Evolutionary conservation across 2,888 invertebrate genomes (phyloP), one percentile per base, ranked within the genome.

Genomic region (Zootermopsis nevadensis): DNA sequence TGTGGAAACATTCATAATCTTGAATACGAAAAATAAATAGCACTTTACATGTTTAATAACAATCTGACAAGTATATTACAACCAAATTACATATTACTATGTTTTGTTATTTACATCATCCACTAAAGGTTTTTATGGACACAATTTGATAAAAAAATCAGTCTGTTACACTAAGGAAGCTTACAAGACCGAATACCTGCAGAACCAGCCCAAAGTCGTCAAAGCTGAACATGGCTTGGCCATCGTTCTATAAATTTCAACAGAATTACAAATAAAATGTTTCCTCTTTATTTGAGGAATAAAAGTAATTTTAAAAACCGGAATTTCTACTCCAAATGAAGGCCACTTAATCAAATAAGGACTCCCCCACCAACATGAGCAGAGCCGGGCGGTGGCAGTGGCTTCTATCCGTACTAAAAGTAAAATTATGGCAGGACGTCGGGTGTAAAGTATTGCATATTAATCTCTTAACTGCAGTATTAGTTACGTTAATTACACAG

Each of bases 401-500:
- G 60, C 30, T 38, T 27, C 35, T 38, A 55, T 77, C 77, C 55
- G 24, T 77, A 53, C 48, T 31, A 53, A 12, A 19, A 79, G 60
- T 31, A 66, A 42, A 66, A 27, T 79, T 79, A 79, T 66, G 79
- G 79, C 60, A 66, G 38, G 60, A 79, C 79, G 79, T 55, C 79
- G 79, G 79, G 66, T 79, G 79, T 66, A 79, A 79, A 79, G 55
- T 79, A 79, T 79, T 60, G 79, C 79, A 79, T 79, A 79, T 79
- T 79, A 79, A 79, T 79, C 79, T 79, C 60, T 79, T 66, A 35
- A 79, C 79, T 79, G 79, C 79, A 79, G 79, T 79, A 79, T 79
- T 79, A 79, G 79, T 79, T 79, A 66, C 79, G 79, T 66, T 79
- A 79, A 79, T 79, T 79, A 79, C 66, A 79, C 79, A 66, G 48